Percentiles rank a stretch among this genome's conserved stretches.
Conservation (phyloP, 1,140 invertebrate genomes). For the Coelopa frigida region DNA sequence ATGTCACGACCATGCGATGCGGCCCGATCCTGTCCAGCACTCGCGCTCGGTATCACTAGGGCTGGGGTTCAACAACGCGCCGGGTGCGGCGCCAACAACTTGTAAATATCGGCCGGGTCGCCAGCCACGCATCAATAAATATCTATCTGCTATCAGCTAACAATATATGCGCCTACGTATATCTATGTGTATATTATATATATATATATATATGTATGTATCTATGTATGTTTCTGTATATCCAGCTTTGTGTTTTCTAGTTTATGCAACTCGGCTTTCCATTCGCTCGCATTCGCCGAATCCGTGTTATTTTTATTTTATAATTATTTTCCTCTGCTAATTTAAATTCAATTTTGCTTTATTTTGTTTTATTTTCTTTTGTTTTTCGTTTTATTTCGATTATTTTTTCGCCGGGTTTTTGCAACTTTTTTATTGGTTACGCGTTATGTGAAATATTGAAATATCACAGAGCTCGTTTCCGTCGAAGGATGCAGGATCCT, state of each 20-base stretch:
- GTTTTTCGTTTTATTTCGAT: conserved; percentile 4
- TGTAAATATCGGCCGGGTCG: no score
- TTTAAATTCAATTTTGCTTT: conserved; percentile 7
- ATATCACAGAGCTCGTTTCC: no score
- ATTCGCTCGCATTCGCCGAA: no score
- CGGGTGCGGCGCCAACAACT: no score
- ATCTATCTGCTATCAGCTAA: conserved; percentile 1
- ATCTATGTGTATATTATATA: conserved; percentile 1
- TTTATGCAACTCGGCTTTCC: no score
- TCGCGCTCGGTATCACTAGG: background rate
- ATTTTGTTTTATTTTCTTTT: conserved; percentile 3
- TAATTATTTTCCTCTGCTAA: conserved; percentile 5
- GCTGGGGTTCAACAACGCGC: background rate
- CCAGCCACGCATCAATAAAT: conserved; percentile 7
- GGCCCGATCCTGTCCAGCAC: no score
- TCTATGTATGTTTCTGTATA: background rate
- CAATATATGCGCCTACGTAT: background rate
- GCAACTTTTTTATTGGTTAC: conserved; percentile 4
- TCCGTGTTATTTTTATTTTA: background rate
- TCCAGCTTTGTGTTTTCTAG: background rate
- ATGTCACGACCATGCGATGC: no score
- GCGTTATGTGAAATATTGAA: no score
- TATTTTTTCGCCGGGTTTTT: conserved; percentile 8
- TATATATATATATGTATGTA: conserved; percentile 6
- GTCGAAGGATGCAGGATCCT: no score